Evolutionary conservation across 2,797 vertebrate species (phyloP).

Genomic region (Anableps anableps): DNA sequence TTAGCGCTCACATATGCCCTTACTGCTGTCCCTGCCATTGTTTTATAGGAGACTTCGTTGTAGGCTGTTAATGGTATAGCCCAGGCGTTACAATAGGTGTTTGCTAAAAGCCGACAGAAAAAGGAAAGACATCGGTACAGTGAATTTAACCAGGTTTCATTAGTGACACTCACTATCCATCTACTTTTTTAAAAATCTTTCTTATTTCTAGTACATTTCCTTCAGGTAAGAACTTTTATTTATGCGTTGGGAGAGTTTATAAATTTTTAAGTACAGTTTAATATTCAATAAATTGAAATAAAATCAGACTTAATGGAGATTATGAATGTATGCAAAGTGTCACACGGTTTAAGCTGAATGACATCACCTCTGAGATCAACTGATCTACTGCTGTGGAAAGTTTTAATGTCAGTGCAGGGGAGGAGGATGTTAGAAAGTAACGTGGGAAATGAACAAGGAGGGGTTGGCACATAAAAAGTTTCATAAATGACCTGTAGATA

Average conservation of each 20-base stretch:
- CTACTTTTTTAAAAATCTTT: not conserved
- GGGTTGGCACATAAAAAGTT: not conserved
- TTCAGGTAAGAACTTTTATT: not conserved
- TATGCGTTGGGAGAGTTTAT: not conserved
- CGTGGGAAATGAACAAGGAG: slow-evolving; percentile 18
- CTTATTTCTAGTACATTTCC: not conserved
- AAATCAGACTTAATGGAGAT: not conserved
- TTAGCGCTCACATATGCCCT: slow-evolving; percentile 67
- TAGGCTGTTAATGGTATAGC: slow-evolving; percentile 41
- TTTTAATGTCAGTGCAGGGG: slow-evolving; percentile 15
- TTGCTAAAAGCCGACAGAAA: slow-evolving; percentile 12
- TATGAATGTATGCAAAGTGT: not conserved
- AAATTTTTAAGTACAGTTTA: not conserved
- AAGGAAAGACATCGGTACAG: slow-evolving; percentile 3
- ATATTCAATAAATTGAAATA: not conserved
- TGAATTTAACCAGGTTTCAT: slow-evolving; percentile 12
- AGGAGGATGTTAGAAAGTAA: slow-evolving; percentile 26
- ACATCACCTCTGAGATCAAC: slow-evolving; percentile 31
- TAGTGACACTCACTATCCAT: not conserved
- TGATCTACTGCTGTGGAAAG: slow-evolving; percentile 10
- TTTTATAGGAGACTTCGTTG: slow-evolving; percentile 40
- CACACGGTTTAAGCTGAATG: slow-evolving; percentile 9
- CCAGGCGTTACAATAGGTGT: slow-evolving; percentile 9
- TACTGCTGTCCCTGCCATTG: slow-evolving; percentile 47
- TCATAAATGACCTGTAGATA: not conserved